Conservation (phyloP, 64 coral and sea anemone species). For the Porites australiensis region DNA sequence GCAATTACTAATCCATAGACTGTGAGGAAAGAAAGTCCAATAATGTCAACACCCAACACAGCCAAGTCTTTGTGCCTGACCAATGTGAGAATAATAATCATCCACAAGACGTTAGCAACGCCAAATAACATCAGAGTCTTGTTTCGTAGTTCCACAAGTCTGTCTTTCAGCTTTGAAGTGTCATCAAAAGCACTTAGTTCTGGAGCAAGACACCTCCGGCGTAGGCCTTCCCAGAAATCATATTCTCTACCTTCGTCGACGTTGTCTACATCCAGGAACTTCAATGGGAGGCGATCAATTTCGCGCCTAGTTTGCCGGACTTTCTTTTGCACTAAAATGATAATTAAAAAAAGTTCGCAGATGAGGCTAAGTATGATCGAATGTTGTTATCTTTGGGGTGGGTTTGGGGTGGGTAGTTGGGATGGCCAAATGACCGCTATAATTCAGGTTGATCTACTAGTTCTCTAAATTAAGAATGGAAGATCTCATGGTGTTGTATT, state of each 20-base stretch:
- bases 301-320: constrained; percentile 67
- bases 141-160: constrained; percentile 52
- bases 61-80: constrained; percentile 54
- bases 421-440: no score
- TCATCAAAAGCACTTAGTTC: constrained; percentile 70
- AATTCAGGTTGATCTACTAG: no score
- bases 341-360: background rate
- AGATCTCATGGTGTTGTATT: no score
- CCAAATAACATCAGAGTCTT: constrained; percentile 48
- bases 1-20: constrained; percentile 64
- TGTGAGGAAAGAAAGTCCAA: constrained; percentile 64
- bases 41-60: constrained; percentile 67
- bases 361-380: no score
- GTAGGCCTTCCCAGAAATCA: constrained; percentile 77
- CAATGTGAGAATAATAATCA: constrained; percentile 48
- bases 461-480: no score
- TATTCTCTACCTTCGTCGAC: constrained; percentile 49
- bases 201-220: constrained; percentile 49
- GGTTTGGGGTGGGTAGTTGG: no score
- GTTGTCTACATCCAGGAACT: constrained; percentile 68
- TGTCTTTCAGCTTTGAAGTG: constrained; percentile 58
- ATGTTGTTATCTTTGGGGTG: no score
- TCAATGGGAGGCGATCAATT: constrained; percentile 52
- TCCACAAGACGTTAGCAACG: constrained; percentile 56
- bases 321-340: constrained; percentile 59